Evolutionary conservation across 2,113 vertebrate genomes (phyloP).

Genomic region (Dinomys branickii): DNA sequence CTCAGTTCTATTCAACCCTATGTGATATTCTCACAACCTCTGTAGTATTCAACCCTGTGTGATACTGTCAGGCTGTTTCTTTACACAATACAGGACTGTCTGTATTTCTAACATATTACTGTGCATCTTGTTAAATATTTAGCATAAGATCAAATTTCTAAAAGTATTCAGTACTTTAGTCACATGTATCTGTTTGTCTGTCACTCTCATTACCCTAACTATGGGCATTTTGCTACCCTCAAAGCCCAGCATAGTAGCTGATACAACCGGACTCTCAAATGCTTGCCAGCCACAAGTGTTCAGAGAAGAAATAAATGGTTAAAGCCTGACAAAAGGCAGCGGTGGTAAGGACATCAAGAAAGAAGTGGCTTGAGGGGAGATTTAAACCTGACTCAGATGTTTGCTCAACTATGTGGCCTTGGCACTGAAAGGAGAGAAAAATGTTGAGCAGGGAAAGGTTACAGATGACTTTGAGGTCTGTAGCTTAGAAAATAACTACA

Average conservation of each 20-base stretch:
- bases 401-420: background rate
- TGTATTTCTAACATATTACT: background rate
- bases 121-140: background rate
- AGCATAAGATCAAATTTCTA: background rate
- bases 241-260: background rate
- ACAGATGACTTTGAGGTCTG: background rate
- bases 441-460: background rate
- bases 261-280: background rate
- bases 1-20: background rate
- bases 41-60: background rate
- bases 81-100: background rate
- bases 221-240: background rate
- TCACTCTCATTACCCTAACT: background rate
- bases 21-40: background rate
- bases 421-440: background rate
- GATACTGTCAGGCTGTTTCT: background rate
- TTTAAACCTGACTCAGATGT: background rate
- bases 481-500: background rate
- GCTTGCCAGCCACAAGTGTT: background rate
- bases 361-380: background rate
- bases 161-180: background rate
- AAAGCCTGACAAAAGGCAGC: background rate
- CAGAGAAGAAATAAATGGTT: background rate
- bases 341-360: background rate
- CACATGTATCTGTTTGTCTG: background rate